Conservation (phyloP, 35 echinoderm and acorn worm genomes). For the Eucidaris tribuloides region DNA sequence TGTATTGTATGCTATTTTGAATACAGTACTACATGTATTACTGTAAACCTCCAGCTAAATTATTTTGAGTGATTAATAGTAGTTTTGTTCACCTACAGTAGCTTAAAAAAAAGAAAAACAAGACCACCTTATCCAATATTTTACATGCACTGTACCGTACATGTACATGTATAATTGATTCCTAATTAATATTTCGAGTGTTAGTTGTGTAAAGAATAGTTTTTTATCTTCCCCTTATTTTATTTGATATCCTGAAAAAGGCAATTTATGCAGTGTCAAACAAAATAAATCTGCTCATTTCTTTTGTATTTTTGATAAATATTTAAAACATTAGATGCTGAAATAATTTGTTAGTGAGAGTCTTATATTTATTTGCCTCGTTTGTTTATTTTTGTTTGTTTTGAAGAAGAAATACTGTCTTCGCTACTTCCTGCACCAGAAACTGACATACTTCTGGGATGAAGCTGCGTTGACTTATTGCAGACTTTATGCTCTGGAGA, state of each 20-base stretch:
- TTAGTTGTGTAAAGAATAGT: too few species aligned
- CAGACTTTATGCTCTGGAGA: constrained; percentile 44
- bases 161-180: too few species aligned
- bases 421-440: constrained; percentile 70
- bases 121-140: too few species aligned
- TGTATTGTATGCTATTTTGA: too few species aligned
- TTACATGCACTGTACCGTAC: too few species aligned
- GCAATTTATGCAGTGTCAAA: too few species aligned
- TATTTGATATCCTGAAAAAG: not conserved
- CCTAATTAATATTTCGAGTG: too few species aligned
- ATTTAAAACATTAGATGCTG: not conserved
- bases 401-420: constrained; percentile 9
- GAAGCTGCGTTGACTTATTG: not conserved
- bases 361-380: not conserved
- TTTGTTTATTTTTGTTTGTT: not conserved
- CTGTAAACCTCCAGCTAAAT: too few species aligned
- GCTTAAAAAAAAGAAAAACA: too few species aligned
- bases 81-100: too few species aligned
- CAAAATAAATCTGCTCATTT: not conserved
- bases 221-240: not conserved
- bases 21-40: too few species aligned
- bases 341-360: not conserved
- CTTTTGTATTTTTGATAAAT: not conserved
- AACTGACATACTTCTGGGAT: constrained; percentile 71
- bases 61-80: too few species aligned